A percentile compares a stretch with the other conserved stretches of the same genome.
phyloP scores from a whole-genome alignment of 2,888 invertebrate species.

The Cenopis cana region DNA sequence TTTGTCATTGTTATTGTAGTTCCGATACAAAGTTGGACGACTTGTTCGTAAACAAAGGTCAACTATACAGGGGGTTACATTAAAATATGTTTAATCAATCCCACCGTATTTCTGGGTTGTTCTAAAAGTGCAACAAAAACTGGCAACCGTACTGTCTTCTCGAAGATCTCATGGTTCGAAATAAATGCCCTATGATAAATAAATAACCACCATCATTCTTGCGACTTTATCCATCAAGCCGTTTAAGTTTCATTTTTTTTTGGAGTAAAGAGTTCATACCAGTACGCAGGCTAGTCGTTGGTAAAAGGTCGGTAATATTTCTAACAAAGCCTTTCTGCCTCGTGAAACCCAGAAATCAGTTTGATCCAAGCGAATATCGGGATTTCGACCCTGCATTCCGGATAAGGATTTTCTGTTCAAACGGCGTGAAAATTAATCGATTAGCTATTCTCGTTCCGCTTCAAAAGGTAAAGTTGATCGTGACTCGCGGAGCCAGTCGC shows the following conservation, averaged over 20 bases:
- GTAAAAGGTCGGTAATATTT: constrained; percentile 10
- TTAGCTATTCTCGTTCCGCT: constrained; percentile 75
- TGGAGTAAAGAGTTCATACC: background rate
- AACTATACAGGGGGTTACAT: too few relatives aligned
- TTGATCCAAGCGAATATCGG: constrained; percentile 37
- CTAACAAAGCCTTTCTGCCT: constrained; percentile 22
- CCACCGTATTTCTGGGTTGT: too few relatives aligned
- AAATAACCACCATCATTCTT: too few relatives aligned
- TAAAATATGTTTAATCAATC: too few relatives aligned
- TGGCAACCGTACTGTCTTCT: too few relatives aligned
- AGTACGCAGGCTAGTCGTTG: background rate
- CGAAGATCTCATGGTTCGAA: too few relatives aligned
- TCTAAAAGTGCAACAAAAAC: too few relatives aligned
- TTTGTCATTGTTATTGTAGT: constrained; percentile 8
- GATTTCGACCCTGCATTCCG: constrained; percentile 59
- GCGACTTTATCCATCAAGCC: too few relatives aligned
- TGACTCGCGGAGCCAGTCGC: constrained; percentile 72
- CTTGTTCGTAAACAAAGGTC: background rate
- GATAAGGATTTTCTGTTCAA: constrained; percentile 70
- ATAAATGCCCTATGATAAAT: too few relatives aligned
- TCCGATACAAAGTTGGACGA: background rate
- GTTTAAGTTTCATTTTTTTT: too few relatives aligned
- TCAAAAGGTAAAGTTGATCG: constrained; percentile 77
- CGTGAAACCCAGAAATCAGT: constrained; percentile 36
- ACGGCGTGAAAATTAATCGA: constrained; percentile 81